Evolutionary conservation across 2,888 invertebrate genomes (phyloP), one percentile per base, ranked within the genome.

Genomic region (Leptinotarsa juncta): DNA sequence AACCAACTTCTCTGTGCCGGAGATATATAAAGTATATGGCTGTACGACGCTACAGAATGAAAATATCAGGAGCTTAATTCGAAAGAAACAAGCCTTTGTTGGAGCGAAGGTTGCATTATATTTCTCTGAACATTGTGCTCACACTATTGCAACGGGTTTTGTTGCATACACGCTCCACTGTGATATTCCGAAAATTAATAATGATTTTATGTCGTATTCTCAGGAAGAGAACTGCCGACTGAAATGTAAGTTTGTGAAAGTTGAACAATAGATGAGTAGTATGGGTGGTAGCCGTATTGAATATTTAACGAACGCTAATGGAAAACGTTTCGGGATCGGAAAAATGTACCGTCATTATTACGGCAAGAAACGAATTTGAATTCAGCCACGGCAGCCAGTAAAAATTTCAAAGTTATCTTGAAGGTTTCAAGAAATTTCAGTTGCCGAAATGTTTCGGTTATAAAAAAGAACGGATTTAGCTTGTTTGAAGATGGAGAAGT

Each of bases 251-350:
- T 68, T 68, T 68, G 10, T 26, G 55, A 51, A 68, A 68, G 68
- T 68, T 68, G n/a, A 68, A 68, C 68, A 68, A 68, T 20, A 53
- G 55, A 68, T 68, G 70, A 65, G 68, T 67, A 74, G 77, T 78
- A 74, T 75, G 74, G 72, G 78, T 72, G 68, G 71, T 78, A 75
- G 78, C 77, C 67, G 68, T 79, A 80, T 79, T 80, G 80, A 80
- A 80, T 79, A 77, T 78, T 80, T 79, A 79, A 78, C 76, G 77
- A 78, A 73, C 62, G 77, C 75, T 80, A 79, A 78, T 77, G 78
- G 79, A 77, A 74, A 71, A 68, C 53, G 68, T 68, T 68, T 15
- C 68, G 1, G 4, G 53, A 55, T 55, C 68, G 68, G 53, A 68
- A 55, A 68, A 68, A 68, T 68, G 68, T 57, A 57, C 23, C 4